These are phyloP conservation scores for Ceratotherium simum DNA, from an alignment of 2,113 vertebrate species.

Conservation along the genomic window DNA sequence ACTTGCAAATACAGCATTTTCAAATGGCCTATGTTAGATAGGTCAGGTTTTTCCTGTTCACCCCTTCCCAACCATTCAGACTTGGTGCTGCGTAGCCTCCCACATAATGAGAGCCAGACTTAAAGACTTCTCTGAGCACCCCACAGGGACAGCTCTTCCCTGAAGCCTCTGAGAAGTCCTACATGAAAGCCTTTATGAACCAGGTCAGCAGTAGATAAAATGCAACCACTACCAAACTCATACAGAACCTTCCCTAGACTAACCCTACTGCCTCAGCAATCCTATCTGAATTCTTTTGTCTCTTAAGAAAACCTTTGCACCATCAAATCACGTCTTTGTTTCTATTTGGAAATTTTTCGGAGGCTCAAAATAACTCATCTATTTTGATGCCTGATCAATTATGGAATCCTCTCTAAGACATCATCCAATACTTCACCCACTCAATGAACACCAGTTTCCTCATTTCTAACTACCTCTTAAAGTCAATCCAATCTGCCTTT, in stretches of 20 bases:
- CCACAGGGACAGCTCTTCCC: neutral
- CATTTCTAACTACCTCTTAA: neutral
- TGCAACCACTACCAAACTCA: neutral
- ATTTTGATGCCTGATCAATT: constrained; percentile 21
- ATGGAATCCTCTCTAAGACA: neutral
- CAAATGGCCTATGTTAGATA: neutral
- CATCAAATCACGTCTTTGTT: neutral
- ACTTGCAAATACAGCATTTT: constrained; percentile 30
- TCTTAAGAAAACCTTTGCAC: neutral
- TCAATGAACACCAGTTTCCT: neutral
- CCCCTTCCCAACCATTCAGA: neutral
- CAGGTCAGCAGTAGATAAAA: neutral
- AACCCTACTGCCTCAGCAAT: neutral
- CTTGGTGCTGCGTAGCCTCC: neutral
- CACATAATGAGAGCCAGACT: neutral
- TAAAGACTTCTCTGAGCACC: neutral
- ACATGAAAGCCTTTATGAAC: neutral
- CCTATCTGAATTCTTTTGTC: neutral
- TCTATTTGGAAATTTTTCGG: constrained; percentile 37
- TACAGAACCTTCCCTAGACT: neutral
- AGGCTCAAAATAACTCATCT: constrained; percentile 31
- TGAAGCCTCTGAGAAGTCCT: neutral
- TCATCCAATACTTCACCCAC: neutral
- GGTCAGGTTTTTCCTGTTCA: neutral
- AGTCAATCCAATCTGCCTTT: neutral